phyloP scores from a whole-genome alignment of 2,888 invertebrate genomes.

The Campoletis raptor region DNA sequence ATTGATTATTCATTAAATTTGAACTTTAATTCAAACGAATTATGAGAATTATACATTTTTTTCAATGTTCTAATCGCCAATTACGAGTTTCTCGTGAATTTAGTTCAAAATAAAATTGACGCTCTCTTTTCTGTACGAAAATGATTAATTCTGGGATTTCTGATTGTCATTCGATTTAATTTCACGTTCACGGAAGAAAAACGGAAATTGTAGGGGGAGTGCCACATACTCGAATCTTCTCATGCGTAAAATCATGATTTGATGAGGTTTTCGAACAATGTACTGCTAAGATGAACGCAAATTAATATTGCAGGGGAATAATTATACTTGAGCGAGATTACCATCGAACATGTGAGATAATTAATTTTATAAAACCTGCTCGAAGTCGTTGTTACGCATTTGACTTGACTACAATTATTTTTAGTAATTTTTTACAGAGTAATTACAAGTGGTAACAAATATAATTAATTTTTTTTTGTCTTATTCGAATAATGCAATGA shows the following conservation, averaged over 20 bases:
- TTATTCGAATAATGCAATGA: neutral
- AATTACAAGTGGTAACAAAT: neutral
- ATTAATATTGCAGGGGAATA: neutral
- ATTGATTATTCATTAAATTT: neutral
- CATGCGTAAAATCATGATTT: conserved; percentile 1
- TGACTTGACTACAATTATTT: neutral
- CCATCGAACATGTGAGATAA: neutral
- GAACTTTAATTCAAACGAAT: neutral
- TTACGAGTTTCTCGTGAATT: neutral
- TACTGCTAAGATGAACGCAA: neutral
- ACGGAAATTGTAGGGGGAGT: neutral
- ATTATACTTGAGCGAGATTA: conserved; percentile 4
- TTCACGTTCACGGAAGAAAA: neutral
- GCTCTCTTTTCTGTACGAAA: neutral
- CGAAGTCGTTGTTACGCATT: neutral
- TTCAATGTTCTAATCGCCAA: too few species aligned
- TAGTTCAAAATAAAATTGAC: neutral
- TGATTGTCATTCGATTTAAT: conserved; percentile 4
- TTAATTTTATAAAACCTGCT: neutral
- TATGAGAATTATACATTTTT: too few species aligned
- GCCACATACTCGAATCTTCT: conserved; percentile 1
- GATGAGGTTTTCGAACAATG: conserved; percentile 5
- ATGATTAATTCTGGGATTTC: neutral
- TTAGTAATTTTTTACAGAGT: neutral
- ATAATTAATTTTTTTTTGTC: neutral